Conservation (phyloP, 2,113 vertebrate genomes). For the Psephotus haematonotus region DNA sequence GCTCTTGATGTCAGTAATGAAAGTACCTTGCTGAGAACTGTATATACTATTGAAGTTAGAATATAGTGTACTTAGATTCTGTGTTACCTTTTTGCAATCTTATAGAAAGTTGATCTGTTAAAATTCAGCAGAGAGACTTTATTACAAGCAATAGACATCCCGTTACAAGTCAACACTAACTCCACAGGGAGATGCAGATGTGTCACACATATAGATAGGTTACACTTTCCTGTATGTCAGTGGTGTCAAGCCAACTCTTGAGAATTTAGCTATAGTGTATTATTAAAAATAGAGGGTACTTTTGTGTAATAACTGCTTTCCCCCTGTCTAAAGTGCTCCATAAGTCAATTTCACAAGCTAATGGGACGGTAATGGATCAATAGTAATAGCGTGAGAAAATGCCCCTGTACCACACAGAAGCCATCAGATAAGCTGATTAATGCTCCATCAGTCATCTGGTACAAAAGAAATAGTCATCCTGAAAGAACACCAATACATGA, state of each 20-base stretch:
- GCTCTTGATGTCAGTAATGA: background rate
- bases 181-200: accelerated
- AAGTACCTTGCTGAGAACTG: background rate
- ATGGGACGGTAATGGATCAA: background rate
- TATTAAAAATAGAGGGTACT: background rate
- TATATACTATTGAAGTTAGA: background rate
- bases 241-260: background rate
- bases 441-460: background rate
- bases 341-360: slow-evolving; percentile 5
- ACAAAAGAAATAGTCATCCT: slow-evolving; percentile 2
- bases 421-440: slow-evolving; percentile 41
- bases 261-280: background rate
- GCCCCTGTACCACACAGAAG: background rate
- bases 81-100: background rate
- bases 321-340: background rate
- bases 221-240: background rate
- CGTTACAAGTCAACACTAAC: background rate
- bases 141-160: background rate
- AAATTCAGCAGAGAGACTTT: background rate
- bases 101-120: background rate
- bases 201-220: background rate
- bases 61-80: background rate
- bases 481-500: background rate
- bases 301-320: background rate
- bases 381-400: background rate